These are phyloP conservation scores for Xiphophorus maculatus DNA, from an alignment of 2,113 vertebrate species.

Conservation along the genomic window DNA sequence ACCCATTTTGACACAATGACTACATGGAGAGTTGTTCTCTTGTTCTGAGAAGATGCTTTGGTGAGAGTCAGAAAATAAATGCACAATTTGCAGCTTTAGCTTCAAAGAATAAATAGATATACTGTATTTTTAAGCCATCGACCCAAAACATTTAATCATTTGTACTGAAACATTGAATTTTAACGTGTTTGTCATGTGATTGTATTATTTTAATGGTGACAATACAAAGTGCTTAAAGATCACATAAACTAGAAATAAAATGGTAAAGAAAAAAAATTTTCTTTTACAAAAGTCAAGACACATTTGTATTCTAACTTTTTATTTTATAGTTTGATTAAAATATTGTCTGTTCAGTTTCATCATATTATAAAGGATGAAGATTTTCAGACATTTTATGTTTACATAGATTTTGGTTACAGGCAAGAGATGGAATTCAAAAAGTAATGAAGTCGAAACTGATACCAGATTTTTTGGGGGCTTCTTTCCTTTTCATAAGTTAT, in stretches of 20 bases:
- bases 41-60: not conserved
- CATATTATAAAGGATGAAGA: not conserved
- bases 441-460: conserved; percentile 55
- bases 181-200: no score
- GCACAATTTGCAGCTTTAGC: not conserved
- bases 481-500: conserved; percentile 18
- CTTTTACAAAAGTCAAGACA: no score
- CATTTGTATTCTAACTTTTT: no score
- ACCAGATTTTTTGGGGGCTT: conserved; percentile 28
- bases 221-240: no score
- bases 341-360: no score
- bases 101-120: not conserved
- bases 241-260: no score
- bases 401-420: conserved; percentile 23
- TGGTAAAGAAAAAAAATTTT: no score
- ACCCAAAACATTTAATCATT: not conserved
- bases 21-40: not conserved
- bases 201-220: no score
- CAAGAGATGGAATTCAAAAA: conserved; percentile 29
- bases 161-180: no score
- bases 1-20: not conserved
- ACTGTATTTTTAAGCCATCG: not conserved
- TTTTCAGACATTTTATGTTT: conserved; percentile 42
- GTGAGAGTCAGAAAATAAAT: not conserved
- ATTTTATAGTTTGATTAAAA: no score